phyloP scores from a whole-genome alignment of 2,888 invertebrate species.

The Tetanocera ferruginea region DNA sequence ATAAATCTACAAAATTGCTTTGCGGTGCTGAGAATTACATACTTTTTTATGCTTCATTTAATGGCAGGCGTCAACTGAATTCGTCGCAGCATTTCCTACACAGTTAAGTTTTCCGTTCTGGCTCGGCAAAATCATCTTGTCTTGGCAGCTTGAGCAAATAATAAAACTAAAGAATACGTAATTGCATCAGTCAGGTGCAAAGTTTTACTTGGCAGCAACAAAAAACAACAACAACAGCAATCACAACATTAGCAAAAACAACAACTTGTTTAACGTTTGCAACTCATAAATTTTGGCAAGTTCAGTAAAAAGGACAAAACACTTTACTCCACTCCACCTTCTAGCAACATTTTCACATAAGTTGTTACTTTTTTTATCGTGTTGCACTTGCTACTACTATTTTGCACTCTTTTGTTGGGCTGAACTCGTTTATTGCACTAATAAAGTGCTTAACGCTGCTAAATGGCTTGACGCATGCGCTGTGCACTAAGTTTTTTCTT shows the following conservation, averaged over 20 bases:
- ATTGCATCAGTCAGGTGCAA: conserved; percentile 38
- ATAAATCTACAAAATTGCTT: not conserved
- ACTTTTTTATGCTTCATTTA: not conserved
- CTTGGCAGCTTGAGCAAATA: not conserved
- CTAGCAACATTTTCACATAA: not conserved
- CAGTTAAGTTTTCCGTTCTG: conserved; percentile 22
- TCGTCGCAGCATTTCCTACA: not conserved
- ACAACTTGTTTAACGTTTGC: conserved; percentile 32
- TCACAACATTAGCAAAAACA: conserved; percentile 2
- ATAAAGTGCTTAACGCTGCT: conserved; percentile 40
- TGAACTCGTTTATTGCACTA: conserved; percentile 24
- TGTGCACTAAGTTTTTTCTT: not conserved
- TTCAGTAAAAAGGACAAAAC: not conserved
- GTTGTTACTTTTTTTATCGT: not conserved
- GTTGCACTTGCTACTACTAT: not conserved
- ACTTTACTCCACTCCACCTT: not conserved
- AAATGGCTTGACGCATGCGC: conserved; percentile 30
- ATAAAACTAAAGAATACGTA: conserved; percentile 26
- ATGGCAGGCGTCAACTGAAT: not conserved
- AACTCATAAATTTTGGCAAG: conserved; percentile 40
- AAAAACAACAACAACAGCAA: conserved; percentile 14
- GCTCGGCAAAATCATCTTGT: conserved; percentile 35
- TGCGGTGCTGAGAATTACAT: not conserved
- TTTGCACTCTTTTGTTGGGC: not conserved
- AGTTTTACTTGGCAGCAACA: conserved; percentile 53